Evolutionary conservation across 2,888 invertebrate genomes (phyloP).

Genomic region (Rhodophaea formosa): DNA sequence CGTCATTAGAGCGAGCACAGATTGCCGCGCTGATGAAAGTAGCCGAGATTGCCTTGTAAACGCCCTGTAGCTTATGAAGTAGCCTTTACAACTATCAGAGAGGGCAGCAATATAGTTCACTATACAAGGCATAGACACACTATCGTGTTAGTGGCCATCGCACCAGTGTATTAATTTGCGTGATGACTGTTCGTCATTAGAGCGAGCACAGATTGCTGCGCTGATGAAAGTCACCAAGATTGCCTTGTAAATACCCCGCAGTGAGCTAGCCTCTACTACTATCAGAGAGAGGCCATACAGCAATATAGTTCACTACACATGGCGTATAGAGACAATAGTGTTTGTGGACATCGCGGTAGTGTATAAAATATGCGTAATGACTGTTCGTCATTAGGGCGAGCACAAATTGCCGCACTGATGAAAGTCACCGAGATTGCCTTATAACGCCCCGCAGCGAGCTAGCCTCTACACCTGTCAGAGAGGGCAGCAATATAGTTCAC

Average conservation of each 20-base stretch:
- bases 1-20: slow-evolving; percentile 71
- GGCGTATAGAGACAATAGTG: too few species aligned
- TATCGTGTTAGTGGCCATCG: slow-evolving; percentile 26
- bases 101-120: too few species aligned
- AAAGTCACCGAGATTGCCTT: too few species aligned
- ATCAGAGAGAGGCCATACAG: slow-evolving; percentile 42
- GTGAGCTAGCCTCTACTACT: slow-evolving; percentile 31
- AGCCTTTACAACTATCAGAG: too few species aligned
- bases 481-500: too few species aligned
- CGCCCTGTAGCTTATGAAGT: slow-evolving; percentile 46
- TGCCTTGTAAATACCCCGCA: slow-evolving; percentile 69
- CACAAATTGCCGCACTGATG: too few species aligned
- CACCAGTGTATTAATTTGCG: slow-evolving; percentile 53
- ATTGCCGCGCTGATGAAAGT: slow-evolving; percentile 69
- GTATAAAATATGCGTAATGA: too few species aligned
- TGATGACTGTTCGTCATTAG: slow-evolving; percentile 66
- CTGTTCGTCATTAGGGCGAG: too few species aligned
- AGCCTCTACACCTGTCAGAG: too few species aligned
- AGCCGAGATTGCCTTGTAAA: slow-evolving; percentile 73
- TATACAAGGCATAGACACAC: background rate
- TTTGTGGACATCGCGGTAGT: too few species aligned
- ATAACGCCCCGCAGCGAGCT: too few species aligned
- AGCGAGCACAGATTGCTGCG: slow-evolving; percentile 68
- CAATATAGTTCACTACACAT: too few species aligned
- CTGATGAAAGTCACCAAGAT: slow-evolving; percentile 72